A percentile compares a stretch with the other conserved stretches of the same genome.
These are phyloP conservation scores for Cyprinodon brontotheroides DNA, from an alignment of 2,113 vertebrate species.

Conservation along the genomic window DNA sequence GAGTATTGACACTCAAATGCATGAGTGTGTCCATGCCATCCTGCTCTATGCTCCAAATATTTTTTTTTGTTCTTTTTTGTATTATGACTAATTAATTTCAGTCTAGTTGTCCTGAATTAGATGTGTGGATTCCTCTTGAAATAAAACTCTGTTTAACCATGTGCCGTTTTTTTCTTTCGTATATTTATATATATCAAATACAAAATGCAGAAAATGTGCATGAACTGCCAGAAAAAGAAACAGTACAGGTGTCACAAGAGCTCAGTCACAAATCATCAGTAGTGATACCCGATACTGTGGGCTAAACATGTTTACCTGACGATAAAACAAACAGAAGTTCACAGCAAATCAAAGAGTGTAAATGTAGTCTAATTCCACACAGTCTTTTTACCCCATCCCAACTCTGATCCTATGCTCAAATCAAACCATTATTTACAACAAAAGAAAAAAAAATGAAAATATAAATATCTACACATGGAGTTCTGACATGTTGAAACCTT, in stretches of 20 bases:
- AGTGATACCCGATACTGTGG: constrained; percentile 51
- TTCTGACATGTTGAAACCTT: constrained; percentile 85
- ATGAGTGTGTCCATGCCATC: constrained; percentile 37
- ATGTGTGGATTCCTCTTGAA: constrained; percentile 30
- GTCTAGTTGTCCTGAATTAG: constrained; percentile 29
- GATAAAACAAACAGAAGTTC: constrained; percentile 48
- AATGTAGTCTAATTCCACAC: constrained; percentile 79
- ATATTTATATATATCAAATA: constrained; percentile 4
- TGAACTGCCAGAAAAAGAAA: constrained; percentile 58
- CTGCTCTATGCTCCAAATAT: constrained; percentile 42
- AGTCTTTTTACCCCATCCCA: constrained; percentile 23
- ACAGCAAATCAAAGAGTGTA: constrained; percentile 83
- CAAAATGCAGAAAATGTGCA: constrained; percentile 69
- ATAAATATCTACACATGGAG: constrained; percentile 88
- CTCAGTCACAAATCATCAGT: constrained; percentile 61
- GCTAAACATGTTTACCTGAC: constrained; percentile 66
- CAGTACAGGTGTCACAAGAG: constrained; percentile 62
- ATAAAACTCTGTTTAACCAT: constrained; percentile 37
- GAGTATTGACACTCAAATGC: constrained; percentile 45
- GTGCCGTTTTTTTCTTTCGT: constrained; percentile 9
- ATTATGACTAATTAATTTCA: constrained; percentile 40
- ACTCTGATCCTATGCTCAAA: constrained; percentile 77
- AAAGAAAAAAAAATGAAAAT: constrained; percentile 83
- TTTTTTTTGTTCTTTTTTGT: not conserved
- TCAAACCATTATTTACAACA: constrained; percentile 88